Base-by-base conservation (phyloP, 2,888 invertebrate genomes). In the Ectemnius lituratus region DNA sequence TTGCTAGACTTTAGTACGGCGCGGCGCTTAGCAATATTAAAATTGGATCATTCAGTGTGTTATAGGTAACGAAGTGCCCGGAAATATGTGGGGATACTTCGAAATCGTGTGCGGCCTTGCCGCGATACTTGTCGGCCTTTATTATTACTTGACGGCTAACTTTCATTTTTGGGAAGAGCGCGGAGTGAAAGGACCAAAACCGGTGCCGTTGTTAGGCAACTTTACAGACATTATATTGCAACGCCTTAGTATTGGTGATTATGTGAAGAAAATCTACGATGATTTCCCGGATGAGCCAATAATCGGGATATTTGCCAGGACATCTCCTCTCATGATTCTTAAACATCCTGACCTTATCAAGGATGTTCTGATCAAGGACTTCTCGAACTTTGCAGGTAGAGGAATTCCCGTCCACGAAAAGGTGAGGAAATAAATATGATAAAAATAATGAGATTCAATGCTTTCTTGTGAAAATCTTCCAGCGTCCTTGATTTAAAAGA, bases 71-170 rank as follows among this genome's bases (percentile, higher is more conserved):
- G 37, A 8, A 37, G 11, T 37, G 11, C 0, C 37, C 37, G 37
- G 11, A 23, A 37, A 52, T 1, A 52, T 52, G 52, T 5, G 4
- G 14, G 52, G 52, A 16, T 60, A 49, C 8, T n/a, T 74, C 37
- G 86, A 84, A 64, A 64, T 82, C 3, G n/a, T 84, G 0, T 90
- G 89, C 89, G 92, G 92, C 90, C 91, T 92, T 91, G 91, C 58
- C 23, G 68, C 37, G 14, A 2, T 80, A 23, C n/a, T 81, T 46
- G 13, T 82, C 0, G 61, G 61, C 4, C 1, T 81, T 11, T 70
- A 84, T 84, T 63, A 70, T 82, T 70, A 91, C 85, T 77, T 46
- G 74, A 86, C 79, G 5, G 88, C 88, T 83, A 89, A 87, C 28
- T 91, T 86, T 68, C 75, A 84, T 37, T 90, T 89, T 73, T 92